These are phyloP conservation scores for Phrixothrix hirtus DNA, from an alignment of 2,888 invertebrate species.

Conservation along the genomic window DNA sequence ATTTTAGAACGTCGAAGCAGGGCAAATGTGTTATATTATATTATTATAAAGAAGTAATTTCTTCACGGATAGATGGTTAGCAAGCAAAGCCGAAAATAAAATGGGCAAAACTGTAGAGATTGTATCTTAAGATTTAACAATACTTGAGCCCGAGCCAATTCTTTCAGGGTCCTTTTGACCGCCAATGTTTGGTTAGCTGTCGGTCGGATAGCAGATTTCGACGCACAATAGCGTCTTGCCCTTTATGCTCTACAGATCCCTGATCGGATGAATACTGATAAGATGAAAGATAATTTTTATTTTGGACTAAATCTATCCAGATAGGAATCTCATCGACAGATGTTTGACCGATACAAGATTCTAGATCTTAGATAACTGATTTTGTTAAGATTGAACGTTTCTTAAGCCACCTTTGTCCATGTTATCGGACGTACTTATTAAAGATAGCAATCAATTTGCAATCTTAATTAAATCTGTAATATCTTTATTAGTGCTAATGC, in stretches of 20 bases:
- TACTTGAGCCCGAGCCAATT: slow-evolving; percentile 50
- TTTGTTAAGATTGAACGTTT: slow-evolving; percentile 11
- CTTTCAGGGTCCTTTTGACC: slow-evolving; percentile 60
- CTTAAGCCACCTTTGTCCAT: slow-evolving; percentile 22
- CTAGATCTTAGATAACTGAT: slow-evolving; percentile 31
- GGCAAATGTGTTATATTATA: slow-evolving; percentile 55
- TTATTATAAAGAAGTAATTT: slow-evolving; percentile 58
- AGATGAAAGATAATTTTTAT: slow-evolving; percentile 40
- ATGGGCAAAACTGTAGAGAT: slow-evolving; percentile 51
- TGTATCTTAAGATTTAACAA: slow-evolving; percentile 52
- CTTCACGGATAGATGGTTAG: slow-evolving; percentile 56
- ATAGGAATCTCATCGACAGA: slow-evolving; percentile 32
- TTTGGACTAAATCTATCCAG: slow-evolving; percentile 21
- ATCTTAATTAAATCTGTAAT: slow-evolving; percentile 29
- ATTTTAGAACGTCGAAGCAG: slow-evolving; percentile 19
- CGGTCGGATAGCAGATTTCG: slow-evolving; percentile 46
- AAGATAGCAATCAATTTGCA: slow-evolving; percentile 10
- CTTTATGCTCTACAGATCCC: slow-evolving; percentile 39
- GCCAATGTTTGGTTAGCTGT: slow-evolving; percentile 73
- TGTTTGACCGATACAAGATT: slow-evolving; percentile 31
- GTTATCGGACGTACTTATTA: slow-evolving; percentile 18
- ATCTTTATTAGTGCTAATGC: slow-evolving; percentile 18
- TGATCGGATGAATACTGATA: slow-evolving; percentile 52
- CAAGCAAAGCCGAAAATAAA: slow-evolving; percentile 49
- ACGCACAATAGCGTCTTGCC: slow-evolving; percentile 45